A percentile compares a stretch with the other conserved stretches of the same genome.
Conservation (phyloP, 1,140 invertebrate genomes). For the Myzus persicae region DNA sequence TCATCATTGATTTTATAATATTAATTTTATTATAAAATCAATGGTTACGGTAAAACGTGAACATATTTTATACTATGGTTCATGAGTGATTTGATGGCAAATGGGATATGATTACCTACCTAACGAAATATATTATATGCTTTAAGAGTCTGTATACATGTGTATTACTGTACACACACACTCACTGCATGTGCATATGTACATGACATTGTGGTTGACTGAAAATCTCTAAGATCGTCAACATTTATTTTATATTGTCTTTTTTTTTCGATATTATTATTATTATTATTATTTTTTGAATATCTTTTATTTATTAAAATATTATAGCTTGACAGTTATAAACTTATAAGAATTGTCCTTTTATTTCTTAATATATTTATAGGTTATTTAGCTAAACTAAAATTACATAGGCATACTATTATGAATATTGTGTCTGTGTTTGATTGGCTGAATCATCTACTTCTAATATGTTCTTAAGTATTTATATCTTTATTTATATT, state of each 20-base stretch:
- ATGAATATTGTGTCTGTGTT: neutral
- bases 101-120: slow-evolving; percentile 10
- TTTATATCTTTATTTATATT: slow-evolving; percentile 35
- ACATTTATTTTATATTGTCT: slow-evolving; percentile 13
- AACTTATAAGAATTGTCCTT: neutral
- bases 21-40: too few relatives aligned
- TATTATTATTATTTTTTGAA: neutral
- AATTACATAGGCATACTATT: neutral
- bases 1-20: too few relatives aligned
- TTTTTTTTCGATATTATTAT: too few relatives aligned
- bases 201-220: neutral
- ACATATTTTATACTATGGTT: neutral
- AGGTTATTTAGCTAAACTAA: neutral
- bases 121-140: neutral
- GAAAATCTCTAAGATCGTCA: neutral
- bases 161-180: neutral
- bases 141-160: neutral
- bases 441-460: neutral
- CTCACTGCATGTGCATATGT: neutral
- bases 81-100: neutral
- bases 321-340: neutral
- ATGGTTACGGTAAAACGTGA: neutral
- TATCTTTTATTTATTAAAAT: neutral
- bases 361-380: slow-evolving; percentile 21
- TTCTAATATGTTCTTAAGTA: neutral